Conservation (phyloP, 2,113 vertebrate species). For the Lophotis ruficrista region DNA sequence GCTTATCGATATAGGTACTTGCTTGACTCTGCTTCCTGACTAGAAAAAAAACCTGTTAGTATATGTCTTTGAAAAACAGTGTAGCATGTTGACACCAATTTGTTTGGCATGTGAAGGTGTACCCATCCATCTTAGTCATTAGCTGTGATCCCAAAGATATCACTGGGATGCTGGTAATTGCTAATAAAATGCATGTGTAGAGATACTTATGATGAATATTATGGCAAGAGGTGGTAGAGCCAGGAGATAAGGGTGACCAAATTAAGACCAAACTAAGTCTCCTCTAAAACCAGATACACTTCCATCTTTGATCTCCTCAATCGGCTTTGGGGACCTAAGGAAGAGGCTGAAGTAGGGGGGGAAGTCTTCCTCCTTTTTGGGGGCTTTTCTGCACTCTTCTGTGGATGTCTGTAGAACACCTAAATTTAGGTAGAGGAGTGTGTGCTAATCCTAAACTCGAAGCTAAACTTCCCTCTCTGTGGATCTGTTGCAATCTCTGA, state of each 20-base stretch:
- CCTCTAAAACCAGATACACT: background rate
- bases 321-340: background rate
- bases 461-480: background rate
- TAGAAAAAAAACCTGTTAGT: background rate
- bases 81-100: background rate
- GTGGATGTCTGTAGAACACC: background rate
- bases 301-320: background rate
- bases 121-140: background rate
- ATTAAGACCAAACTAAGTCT: too few species aligned
- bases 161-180: background rate
- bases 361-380: accelerated
- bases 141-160: background rate
- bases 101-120: background rate
- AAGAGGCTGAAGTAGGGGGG: background rate
- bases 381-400: background rate
- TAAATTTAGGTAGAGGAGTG: background rate
- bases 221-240: background rate
- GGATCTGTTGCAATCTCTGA: background rate
- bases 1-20: background rate
- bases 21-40: background rate
- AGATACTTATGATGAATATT: background rate
- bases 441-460: background rate
- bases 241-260: background rate
- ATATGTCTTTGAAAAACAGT: background rate
- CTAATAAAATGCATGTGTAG: background rate